Base-by-base conservation (phyloP, 2,888 invertebrate species). In the Cataglyphis livida region DNA sequence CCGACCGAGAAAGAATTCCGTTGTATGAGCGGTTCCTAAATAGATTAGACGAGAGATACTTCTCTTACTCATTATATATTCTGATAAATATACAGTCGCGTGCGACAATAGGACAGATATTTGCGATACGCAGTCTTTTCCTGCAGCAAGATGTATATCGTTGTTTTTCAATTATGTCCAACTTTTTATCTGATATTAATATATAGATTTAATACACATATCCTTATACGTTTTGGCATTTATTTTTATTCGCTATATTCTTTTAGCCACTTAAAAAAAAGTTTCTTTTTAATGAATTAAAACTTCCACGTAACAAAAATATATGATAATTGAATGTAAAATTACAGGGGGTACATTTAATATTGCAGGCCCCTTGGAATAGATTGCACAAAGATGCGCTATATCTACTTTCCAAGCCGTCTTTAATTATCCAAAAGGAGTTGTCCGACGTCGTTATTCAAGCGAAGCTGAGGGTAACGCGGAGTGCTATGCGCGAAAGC, bases 401-500 rank as follows among this genome's bases (percentile, higher is more conserved):
- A 35, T 51, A 51, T 65, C 18, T 25, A 48, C 44, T 41, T 25
- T 44, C 35, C 12, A 25, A 79, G 21, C 25, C 32, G 21, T 71
- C 59, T 59, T 59, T 71, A 71, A 79, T 44, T 44, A 71, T 35
- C 41, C 3, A 79, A 71, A 79, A 48, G 38, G 41, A 71, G 57
- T 79, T 35, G 54, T 71, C 78, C 78, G 12, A 71, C 44, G 78
- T 68, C 70, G 71, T 79, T 79, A 79, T 79, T 79, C 71, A 71
- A 71, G 59, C 59, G 35, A 71, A 54, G 78, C 71, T 71, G 35
- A 71, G 32, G 32, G 57, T 70, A 78, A 78, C 59, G 78, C 57
- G 57, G 32, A 78, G 70, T 78, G 78, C 70, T 78, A 41, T 44
- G 59, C 38, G 38, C 44, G 71, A 79, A 79, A 79, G 78, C 78